A percentile compares a stretch with the other conserved stretches of the same genome.
These are phyloP conservation scores for Vollenhovia emeryi DNA, from an alignment of 1,140 invertebrate species.

Conservation along the genomic window DNA sequence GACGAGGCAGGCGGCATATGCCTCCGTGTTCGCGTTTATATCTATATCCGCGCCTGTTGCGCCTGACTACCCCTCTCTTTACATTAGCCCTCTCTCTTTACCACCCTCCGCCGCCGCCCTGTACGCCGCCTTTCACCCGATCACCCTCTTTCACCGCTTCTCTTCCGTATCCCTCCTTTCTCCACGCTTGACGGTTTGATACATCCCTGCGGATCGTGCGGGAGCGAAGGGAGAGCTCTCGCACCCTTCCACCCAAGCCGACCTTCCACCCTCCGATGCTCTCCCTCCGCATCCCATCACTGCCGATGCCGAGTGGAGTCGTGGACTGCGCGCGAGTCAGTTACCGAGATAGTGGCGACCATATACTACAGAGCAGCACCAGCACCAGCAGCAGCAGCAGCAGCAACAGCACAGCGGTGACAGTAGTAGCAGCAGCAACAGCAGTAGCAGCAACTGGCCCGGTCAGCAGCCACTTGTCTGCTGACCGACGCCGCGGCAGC, in stretches of 20 bases:
- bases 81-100: slow-evolving; percentile 29
- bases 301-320: slow-evolving; percentile 18
- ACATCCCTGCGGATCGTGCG: slow-evolving; percentile 60
- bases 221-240: slow-evolving; percentile 38
- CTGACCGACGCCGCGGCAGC: slow-evolving; percentile 33
- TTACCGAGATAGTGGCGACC: slow-evolving; percentile 60
- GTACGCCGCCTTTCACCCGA: slow-evolving; percentile 1
- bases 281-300: slow-evolving; percentile 1
- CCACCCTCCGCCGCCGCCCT: not conserved
- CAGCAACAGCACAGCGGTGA: not conserved
- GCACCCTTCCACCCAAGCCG: slow-evolving; percentile 53
- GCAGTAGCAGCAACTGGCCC: not conserved
- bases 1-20: slow-evolving; percentile 4
- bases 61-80: slow-evolving; percentile 17
- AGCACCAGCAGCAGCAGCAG: slow-evolving; percentile 2
- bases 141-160: not conserved
- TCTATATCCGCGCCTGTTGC: slow-evolving; percentile 39
- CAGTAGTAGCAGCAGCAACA: not conserved
- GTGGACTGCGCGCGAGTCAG: slow-evolving; percentile 48
- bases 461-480: slow-evolving; percentile 65
- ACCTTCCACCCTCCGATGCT: slow-evolving; percentile 38
- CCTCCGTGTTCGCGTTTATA: not conserved
- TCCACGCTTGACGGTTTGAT: slow-evolving; percentile 27
- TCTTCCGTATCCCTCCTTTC: not conserved
- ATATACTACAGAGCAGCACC: slow-evolving; percentile 8